Base-by-base conservation (phyloP, 2,113 vertebrate species). In the Leiothrix lutea region DNA sequence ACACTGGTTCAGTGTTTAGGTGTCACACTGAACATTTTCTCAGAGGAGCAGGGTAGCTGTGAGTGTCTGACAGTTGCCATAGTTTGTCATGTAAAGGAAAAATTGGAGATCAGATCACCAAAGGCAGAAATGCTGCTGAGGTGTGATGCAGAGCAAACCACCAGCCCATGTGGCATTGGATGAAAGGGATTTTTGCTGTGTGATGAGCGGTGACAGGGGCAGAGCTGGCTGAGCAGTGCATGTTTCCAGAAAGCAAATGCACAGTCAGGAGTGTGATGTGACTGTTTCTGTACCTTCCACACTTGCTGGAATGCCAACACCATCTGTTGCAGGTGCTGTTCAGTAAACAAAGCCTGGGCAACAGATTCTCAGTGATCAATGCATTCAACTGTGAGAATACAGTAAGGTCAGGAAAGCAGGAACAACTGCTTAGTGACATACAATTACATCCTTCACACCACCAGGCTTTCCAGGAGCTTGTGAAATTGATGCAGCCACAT, bases 191-290 rank as follows among this genome's bases (percentile, higher is more conserved):
- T 67, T 75, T 60, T 66, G n/a, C 47, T 2, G 1, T 9, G 18
- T 33, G 17, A 45, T 16, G 51, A 60, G 47, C 8, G 2, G 21
- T 24, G 18, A 67, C 15, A 20, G 38, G 36, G 53, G 22, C 74
- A 66, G 56, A 5, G 66, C n/a, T 80, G n/a, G 16, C 58, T 36
- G 47, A 23, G 53, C 38, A 22, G 57, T 5, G 26, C 2, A 0
- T 12, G 65, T 80, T 96, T 96, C 85, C 88, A 93, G 92, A 91
- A 87, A 48, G 73, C 78, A 85, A 50, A 71, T 23, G 61, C 38
- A 54, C 16, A 51, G 50, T 86, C 94, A 62, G 71, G 86, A 42
- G 36, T 13, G 42, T 26, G 29, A 4, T 78, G 75, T 83, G 89
- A n/a, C 83, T 80, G 26, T n/a, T 44, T 54, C 73, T 87, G 36